Percentiles rank a stretch among this genome's conserved stretches.
Evolutionary conservation across 2,888 invertebrate species (phyloP).

Genomic region (Chromoteleia sp.): DNA sequence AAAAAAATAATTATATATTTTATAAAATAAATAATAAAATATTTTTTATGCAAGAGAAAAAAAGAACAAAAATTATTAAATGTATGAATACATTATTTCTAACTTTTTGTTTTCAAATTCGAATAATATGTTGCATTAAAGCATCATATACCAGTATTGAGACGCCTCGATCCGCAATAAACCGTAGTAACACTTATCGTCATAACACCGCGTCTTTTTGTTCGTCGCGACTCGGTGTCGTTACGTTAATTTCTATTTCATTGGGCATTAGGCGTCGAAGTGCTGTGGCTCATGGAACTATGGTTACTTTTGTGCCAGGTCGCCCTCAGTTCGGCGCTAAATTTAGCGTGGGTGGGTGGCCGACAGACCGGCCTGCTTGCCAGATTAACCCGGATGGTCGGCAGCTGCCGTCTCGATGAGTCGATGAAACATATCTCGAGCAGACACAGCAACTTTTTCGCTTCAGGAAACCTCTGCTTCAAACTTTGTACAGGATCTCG

Average conservation of each 20-base stretch:
- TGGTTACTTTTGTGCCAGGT: constrained; percentile 71
- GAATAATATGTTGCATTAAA: no score
- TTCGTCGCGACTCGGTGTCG: constrained; percentile 18
- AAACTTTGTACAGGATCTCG: constrained; percentile 9
- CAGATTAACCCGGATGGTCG: constrained; percentile 76
- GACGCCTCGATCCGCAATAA: constrained; percentile 1
- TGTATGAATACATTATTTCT: no score
- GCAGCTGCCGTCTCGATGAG: constrained; percentile 75
- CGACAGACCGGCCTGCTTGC: constrained; percentile 75
- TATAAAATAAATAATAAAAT: no score
- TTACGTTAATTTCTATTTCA: constrained; percentile 55
- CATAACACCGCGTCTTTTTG: constrained; percentile 16
- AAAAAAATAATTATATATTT: not conserved
- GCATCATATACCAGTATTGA: no score
- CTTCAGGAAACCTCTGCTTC: constrained; percentile 20
- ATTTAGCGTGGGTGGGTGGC: constrained; percentile 81
- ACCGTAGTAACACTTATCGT: constrained; percentile 2
- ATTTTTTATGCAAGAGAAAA: no score
- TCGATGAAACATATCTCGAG: constrained; percentile 70
- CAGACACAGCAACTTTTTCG: constrained; percentile 49
- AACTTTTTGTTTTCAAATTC: no score
- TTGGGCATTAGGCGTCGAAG: constrained; percentile 32
- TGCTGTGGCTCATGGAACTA: constrained; percentile 56
- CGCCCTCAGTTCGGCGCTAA: constrained; percentile 74
- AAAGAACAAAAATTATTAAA: no score